These are phyloP conservation scores for Polietes domitor DNA, from an alignment of 2,888 invertebrate genomes.

Conservation along the genomic window DNA sequence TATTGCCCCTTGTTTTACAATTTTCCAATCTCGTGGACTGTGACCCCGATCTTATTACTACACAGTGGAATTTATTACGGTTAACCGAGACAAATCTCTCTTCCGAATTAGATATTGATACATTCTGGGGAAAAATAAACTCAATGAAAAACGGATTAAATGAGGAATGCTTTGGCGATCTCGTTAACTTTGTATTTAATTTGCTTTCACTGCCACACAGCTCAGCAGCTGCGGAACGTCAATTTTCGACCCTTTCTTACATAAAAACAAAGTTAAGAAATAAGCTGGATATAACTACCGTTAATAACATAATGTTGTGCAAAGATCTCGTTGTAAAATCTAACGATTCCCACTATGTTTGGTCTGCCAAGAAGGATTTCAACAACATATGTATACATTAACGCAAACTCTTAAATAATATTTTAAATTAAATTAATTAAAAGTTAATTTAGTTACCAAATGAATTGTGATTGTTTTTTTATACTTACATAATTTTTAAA, in stretches of 20 bases:
- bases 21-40: constrained; percentile 33
- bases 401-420: too few relatives aligned
- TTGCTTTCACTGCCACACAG: constrained; percentile 45
- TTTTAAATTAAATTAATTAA: too few relatives aligned
- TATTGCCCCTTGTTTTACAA: constrained; percentile 26
- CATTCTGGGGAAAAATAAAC: constrained; percentile 5
- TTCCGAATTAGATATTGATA: not conserved
- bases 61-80: constrained; percentile 35
- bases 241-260: constrained; percentile 43
- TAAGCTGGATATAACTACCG: constrained; percentile 1
- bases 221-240: constrained; percentile 50
- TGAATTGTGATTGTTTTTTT: too few relatives aligned
- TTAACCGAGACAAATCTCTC: not conserved
- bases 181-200: constrained; percentile 46
- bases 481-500: too few relatives aligned
- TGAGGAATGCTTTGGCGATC: constrained; percentile 26
- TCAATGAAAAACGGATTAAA: constrained; percentile 15
- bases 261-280: constrained; percentile 47
- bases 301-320: constrained; percentile 48
- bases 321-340: constrained; percentile 23
- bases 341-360: constrained; percentile 12
- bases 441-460: too few relatives aligned
- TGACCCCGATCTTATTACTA: constrained; percentile 1
- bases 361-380: constrained; percentile 37
- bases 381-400: too few relatives aligned